Conservation (phyloP, 2,888 invertebrate genomes). For the Sepioteuthis lessoniana region DNA sequence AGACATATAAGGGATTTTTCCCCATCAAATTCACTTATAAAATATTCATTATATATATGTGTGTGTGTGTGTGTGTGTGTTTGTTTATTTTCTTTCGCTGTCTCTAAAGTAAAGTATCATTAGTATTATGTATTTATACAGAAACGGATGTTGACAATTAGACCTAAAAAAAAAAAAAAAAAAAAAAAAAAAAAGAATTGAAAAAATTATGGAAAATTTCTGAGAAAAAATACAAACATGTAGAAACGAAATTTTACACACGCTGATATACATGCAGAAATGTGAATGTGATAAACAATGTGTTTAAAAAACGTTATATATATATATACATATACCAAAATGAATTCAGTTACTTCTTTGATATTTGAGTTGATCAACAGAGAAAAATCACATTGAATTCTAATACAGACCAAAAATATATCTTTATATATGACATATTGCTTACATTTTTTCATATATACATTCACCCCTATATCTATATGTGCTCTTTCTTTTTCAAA, state of each 20-base stretch:
- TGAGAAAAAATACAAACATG: not conserved
- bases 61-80: not conserved
- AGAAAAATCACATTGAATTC: too few species aligned
- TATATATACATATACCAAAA: not conserved
- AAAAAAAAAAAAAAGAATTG: not conserved
- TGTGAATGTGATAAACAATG: not conserved
- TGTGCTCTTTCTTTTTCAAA: too few species aligned
- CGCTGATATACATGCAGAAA: not conserved
- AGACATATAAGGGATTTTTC: not conserved
- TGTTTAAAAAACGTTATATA: not conserved
- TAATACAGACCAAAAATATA: not conserved
- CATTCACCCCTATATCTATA: not conserved
- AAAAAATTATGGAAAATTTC: not conserved
- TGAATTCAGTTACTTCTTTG: too few species aligned
- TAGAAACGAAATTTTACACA: too few species aligned
- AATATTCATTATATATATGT: not conserved
- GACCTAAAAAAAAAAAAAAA: too few species aligned
- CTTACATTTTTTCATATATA: not conserved
- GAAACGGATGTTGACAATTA: not conserved
- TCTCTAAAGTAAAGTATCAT: not conserved
- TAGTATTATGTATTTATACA: not conserved
- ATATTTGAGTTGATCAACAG: too few species aligned
- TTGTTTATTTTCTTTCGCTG: not conserved
- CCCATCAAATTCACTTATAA: not conserved
- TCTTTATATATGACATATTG: not conserved